A percentile compares a stretch with the other conserved stretches of the same genome.
Evolutionary conservation across 2,797 vertebrate genomes (phyloP).

Genomic region (Tapirus indicus): DNA sequence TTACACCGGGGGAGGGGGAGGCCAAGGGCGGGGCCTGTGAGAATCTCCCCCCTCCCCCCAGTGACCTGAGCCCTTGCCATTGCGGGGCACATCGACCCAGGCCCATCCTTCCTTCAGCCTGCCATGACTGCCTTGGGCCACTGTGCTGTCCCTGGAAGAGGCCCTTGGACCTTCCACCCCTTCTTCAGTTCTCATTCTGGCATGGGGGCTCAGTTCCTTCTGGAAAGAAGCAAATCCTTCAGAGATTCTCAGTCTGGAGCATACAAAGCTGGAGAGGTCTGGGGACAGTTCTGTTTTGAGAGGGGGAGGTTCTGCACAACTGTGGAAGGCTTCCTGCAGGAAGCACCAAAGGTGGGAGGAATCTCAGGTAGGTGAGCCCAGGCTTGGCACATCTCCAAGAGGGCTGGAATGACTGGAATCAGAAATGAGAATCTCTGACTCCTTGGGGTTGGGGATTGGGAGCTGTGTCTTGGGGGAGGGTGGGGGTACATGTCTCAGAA

Average conservation of each 20-base stretch:
- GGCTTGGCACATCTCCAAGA: background rate
- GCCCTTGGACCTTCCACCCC: background rate
- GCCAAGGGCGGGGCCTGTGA: background rate
- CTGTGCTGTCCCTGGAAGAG: background rate
- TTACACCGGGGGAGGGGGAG: conserved; percentile 66
- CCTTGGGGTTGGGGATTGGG: background rate
- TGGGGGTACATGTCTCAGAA: background rate
- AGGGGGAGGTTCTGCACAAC: background rate
- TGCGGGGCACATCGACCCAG: background rate
- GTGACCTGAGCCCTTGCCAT: background rate
- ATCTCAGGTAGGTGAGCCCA: background rate
- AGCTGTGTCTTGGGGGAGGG: background rate
- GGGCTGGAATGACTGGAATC: background rate
- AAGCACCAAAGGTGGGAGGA: background rate
- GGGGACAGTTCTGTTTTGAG: background rate
- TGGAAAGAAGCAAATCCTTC: background rate
- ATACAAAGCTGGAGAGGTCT: background rate
- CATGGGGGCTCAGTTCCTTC: background rate
- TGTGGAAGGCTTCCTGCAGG: background rate
- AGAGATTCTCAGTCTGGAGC: background rate
- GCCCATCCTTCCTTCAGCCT: background rate
- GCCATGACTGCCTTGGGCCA: background rate
- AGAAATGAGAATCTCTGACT: background rate
- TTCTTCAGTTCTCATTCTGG: background rate
- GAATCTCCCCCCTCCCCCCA: background rate